These are phyloP conservation scores for Cryptotermes secundus DNA, from an alignment of 1,140 invertebrate genomes.

Conservation along the genomic window DNA sequence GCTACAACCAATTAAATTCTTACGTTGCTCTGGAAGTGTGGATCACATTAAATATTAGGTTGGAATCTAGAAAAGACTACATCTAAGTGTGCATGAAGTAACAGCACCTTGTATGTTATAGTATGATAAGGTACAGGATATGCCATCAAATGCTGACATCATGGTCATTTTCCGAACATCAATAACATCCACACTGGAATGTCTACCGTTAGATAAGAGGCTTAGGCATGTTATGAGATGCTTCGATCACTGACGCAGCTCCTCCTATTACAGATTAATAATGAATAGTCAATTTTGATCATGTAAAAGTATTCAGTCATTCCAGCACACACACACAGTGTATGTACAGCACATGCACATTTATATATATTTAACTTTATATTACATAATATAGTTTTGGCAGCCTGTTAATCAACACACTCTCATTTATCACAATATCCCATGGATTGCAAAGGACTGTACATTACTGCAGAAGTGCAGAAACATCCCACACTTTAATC, in stretches of 20 bases:
- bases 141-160: background rate
- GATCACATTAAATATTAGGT: background rate
- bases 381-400: slow-evolving; percentile 5
- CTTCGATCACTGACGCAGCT: background rate
- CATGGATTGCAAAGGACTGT: background rate
- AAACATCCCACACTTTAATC: slow-evolving; percentile 86
- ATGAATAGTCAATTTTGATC: background rate
- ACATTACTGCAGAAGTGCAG: slow-evolving; percentile 54
- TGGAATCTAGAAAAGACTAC: background rate
- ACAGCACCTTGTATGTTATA: background rate
- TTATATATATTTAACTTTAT: slow-evolving; percentile 16
- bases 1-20: background rate
- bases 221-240: background rate
- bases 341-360: slow-evolving; percentile 5
- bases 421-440: slow-evolving; percentile 9
- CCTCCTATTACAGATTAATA: background rate
- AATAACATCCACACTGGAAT: background rate
- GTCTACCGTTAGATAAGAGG: background rate
- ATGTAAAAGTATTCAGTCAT: background rate
- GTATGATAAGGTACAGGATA: background rate
- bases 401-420: slow-evolving; percentile 3
- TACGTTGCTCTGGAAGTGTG: background rate
- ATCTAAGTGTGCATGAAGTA: background rate
- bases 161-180: background rate
- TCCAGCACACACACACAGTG: background rate